phyloP scores from a whole-genome alignment of 1,140 invertebrate genomes.

The Zaprionus davidi region DNA sequence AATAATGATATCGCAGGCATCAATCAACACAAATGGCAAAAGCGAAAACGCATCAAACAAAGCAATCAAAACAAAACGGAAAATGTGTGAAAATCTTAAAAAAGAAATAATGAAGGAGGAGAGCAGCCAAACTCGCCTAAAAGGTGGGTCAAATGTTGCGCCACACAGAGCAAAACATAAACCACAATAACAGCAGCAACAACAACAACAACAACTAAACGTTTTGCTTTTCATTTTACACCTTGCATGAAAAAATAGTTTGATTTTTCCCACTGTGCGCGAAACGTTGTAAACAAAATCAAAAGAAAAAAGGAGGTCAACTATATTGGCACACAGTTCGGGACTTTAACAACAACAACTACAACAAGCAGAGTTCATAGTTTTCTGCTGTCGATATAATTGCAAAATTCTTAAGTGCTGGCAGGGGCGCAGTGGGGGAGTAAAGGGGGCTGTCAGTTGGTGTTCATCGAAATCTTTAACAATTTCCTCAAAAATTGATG shows the following conservation, averaged over 20 bases:
- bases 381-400: constrained; percentile 41
- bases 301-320: constrained; percentile 67
- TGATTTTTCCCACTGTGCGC: constrained; percentile 6
- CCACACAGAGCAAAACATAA: constrained; percentile 38
- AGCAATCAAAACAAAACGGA: constrained; percentile 55
- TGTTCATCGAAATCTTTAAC: constrained; percentile 7
- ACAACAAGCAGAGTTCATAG: background rate
- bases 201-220: constrained; percentile 44
- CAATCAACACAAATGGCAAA: constrained; percentile 48
- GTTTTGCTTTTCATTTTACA: constrained; percentile 72
- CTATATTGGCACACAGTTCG: constrained; percentile 59
- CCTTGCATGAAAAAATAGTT: constrained; percentile 55
- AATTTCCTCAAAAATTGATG: constrained; percentile 39
- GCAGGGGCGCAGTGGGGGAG: background rate
- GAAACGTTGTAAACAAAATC: constrained; percentile 63
- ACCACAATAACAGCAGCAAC: background rate
- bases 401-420: constrained; percentile 54
- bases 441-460: background rate
- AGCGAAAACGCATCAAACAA: constrained; percentile 48
- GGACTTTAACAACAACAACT: constrained; percentile 37
- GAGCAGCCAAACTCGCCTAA: constrained; percentile 6
- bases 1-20: constrained; percentile 45
- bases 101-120: background rate
- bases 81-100: constrained; percentile 26
- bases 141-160: constrained; percentile 52